phyloP scores from a whole-genome alignment of 2,113 vertebrate genomes.

The Corynorhinus townsendii region DNA sequence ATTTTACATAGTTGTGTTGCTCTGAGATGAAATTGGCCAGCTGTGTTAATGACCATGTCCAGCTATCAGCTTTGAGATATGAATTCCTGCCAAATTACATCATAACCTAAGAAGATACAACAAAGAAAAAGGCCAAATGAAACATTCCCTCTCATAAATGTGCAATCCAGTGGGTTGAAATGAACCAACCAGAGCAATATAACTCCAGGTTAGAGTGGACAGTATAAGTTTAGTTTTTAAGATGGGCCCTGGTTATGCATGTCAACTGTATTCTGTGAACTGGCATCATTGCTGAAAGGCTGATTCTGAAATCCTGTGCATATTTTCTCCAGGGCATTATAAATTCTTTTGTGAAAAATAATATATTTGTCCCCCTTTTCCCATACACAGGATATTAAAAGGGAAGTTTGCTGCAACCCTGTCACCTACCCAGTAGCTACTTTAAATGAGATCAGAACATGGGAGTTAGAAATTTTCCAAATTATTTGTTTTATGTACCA shows the following conservation, averaged over 20 bases:
- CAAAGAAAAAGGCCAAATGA: constrained; percentile 66
- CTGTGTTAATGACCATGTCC: constrained; percentile 57
- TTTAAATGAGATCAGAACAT: constrained; percentile 33
- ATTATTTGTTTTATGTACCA: not conserved
- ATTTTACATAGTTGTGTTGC: constrained; percentile 43
- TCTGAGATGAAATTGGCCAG: constrained; percentile 56
- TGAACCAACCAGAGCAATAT: not conserved
- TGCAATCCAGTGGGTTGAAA: not conserved
- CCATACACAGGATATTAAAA: not conserved
- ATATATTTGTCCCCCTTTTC: not conserved
- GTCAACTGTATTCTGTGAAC: not conserved
- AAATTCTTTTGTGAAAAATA: constrained; percentile 34
- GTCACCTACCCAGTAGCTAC: not conserved
- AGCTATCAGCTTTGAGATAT: constrained; percentile 50
- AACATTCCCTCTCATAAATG: constrained; percentile 53
- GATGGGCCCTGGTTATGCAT: not conserved
- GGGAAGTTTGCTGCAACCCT: not conserved
- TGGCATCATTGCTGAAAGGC: not conserved
- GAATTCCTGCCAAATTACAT: constrained; percentile 70
- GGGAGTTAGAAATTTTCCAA: not conserved
- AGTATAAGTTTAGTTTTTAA: not conserved
- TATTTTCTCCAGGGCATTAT: not conserved
- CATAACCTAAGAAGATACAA: constrained; percentile 66
- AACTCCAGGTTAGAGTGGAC: not conserved
- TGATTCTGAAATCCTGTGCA: not conserved